Evolutionary conservation across 1,140 invertebrate genomes (phyloP), one percentile per base, ranked within the genome.

Genomic region (Radopholus similis): DNA sequence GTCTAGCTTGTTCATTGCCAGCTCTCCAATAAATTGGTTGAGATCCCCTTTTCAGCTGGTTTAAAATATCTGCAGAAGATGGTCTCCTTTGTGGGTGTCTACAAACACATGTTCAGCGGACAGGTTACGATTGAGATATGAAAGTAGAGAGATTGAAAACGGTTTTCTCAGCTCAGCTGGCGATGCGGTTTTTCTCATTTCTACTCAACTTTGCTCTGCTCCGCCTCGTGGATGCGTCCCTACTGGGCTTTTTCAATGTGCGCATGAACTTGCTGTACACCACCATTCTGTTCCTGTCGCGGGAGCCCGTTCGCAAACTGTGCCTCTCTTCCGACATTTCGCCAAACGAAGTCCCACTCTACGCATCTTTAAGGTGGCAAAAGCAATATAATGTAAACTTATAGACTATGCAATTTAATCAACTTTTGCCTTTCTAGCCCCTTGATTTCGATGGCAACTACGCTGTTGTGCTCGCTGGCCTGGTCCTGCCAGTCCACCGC

Each of bases 161-260:
- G 56, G 23, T n/a, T n/a, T n/a, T 18, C 5, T 42, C 11, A 11
- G 9, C 32, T 63, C 32, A 74, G 76, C 35, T 74, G 26, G 5
- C 73, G 5, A 64, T 54, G 28, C 62, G 73, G 3, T n/a, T 75
- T 11, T 56, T 53, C 21, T 68, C 73, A 15, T 75, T 75, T 53
- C 28, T 63, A 18, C 73, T 78, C 63, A 77, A 78, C 32, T 38
- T 75, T 18, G 74, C 70, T 38, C 64, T 75, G 15, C 23, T 75
- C 13, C 54, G 73, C 3, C 23, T 56, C 49, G 63, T 78, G n/a
- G 64, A 74, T 42, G 42, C 56, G 6, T 71, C 68, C 18, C 40
- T 75, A 40, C 26, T 78, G 26, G 73, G 73, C n/a, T 64, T 75
- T 58, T 49, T 75, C 42, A 74, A 73, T 68, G 73, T 75, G 26